These are phyloP conservation scores for Battus philenor DNA, from an alignment of 1,140 invertebrate species.

Conservation along the genomic window DNA sequence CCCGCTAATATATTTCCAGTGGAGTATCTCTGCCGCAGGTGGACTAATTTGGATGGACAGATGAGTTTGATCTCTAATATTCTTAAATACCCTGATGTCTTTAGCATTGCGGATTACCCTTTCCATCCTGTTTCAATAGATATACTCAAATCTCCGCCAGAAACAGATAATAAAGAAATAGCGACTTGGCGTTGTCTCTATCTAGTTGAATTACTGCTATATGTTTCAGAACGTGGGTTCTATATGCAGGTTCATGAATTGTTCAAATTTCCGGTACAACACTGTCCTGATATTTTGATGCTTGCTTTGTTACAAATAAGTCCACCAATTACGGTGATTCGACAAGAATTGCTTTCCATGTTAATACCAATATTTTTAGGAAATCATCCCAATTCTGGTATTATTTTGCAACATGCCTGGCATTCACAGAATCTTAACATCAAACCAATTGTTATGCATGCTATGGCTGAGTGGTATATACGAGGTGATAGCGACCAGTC, in stretches of 20 bases:
- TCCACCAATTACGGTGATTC: constrained; percentile 83
- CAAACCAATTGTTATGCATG: constrained; percentile 93
- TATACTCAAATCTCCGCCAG: constrained; percentile 93
- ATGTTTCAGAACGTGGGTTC: constrained; percentile 90
- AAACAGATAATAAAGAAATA: constrained; percentile 94
- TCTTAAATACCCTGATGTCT: constrained; percentile 93
- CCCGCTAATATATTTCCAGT: constrained; percentile 89
- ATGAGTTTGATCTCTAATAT: constrained; percentile 91
- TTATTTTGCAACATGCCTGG: constrained; percentile 96
- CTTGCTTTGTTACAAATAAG: constrained; percentile 91
- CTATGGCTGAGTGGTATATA: constrained; percentile 98
- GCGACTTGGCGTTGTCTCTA: constrained; percentile 94
- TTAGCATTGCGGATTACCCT: constrained; percentile 94
- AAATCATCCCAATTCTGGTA: constrained; percentile 95
- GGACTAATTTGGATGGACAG: constrained; percentile 96
- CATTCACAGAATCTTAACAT: constrained; percentile 84
- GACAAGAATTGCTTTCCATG: constrained; percentile 90
- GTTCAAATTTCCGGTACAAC: constrained; percentile 93
- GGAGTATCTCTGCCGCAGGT: constrained; percentile 91
- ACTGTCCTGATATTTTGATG: constrained; percentile 95
- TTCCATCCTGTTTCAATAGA: constrained; percentile 91
- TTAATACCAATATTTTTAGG: constrained; percentile 94
- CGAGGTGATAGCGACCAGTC: constrained; percentile 94
- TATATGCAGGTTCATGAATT: constrained; percentile 90
- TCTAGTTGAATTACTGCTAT: constrained; percentile 90